These are phyloP conservation scores for Pogonus chalceus DNA, from an alignment of 1,140 invertebrate species.

Conservation along the genomic window DNA sequence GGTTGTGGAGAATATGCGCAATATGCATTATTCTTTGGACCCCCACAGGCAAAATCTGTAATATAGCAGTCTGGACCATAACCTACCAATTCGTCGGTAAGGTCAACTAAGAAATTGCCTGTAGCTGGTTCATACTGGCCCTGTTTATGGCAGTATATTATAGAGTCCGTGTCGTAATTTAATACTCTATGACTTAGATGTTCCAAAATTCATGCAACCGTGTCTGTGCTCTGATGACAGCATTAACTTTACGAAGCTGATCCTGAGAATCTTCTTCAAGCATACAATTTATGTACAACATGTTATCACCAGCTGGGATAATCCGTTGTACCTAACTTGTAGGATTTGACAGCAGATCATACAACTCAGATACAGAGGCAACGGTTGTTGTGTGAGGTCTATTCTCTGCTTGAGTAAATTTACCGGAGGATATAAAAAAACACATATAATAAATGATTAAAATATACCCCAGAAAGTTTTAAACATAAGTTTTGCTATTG, in stretches of 20 bases:
- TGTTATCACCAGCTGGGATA: slow-evolving; percentile 17
- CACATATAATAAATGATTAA: neutral
- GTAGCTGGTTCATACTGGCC: slow-evolving; percentile 16
- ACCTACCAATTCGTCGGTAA: slow-evolving; percentile 26
- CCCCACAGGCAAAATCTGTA: slow-evolving; percentile 22
- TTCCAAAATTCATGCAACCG: slow-evolving; percentile 26
- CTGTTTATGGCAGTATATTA: slow-evolving; percentile 14
- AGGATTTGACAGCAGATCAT: slow-evolving; percentile 23
- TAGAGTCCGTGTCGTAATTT: slow-evolving; percentile 28
- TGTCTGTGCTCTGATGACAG: slow-evolving; percentile 31
- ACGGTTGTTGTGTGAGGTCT: slow-evolving; percentile 24
- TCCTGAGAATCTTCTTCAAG: slow-evolving; percentile 14
- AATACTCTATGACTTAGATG: slow-evolving; percentile 22
- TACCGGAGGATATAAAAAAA: slow-evolving; percentile 15
- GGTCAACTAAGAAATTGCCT: slow-evolving; percentile 25
- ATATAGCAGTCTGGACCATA: slow-evolving; percentile 27
- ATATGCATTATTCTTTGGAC: slow-evolving; percentile 28
- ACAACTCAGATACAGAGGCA: slow-evolving; percentile 19
- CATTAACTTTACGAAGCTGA: slow-evolving; percentile 20
- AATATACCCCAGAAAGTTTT: slow-evolving; percentile 32
- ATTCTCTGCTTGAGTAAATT: slow-evolving; percentile 15
- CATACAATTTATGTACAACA: slow-evolving; percentile 19
- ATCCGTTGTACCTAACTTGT: slow-evolving; percentile 16
- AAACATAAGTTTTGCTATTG: slow-evolving; percentile 28
- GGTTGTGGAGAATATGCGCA: neutral